Percentiles rank a stretch among this genome's conserved stretches.
These are phyloP conservation scores for Tiaroga cobitis DNA, from an alignment of 2,797 vertebrate genomes.

Conservation along the genomic window DNA sequence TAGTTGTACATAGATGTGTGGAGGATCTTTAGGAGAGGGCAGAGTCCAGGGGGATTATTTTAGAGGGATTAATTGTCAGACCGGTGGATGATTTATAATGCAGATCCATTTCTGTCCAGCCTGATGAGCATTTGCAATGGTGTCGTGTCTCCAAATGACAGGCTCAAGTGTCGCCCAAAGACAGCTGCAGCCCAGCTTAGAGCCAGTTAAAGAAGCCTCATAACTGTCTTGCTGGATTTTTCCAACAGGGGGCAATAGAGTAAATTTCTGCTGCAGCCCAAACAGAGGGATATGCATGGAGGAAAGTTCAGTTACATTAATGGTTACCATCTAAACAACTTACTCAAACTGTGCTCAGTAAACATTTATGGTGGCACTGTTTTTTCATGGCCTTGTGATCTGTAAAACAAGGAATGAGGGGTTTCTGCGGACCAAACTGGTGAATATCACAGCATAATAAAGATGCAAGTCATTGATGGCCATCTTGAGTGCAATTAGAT, in stretches of 20 bases:
- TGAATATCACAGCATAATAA: neutral
- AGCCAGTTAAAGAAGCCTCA: slow-evolving; percentile 49
- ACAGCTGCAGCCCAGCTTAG: slow-evolving; percentile 75
- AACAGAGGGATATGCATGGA: neutral
- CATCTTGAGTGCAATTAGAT: neutral
- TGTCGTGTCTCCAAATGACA: slow-evolving; percentile 70
- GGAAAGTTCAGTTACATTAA: slow-evolving; percentile 8
- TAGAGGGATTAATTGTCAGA: slow-evolving; percentile 55
- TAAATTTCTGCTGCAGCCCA: slow-evolving; percentile 28
- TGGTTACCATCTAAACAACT: slow-evolving; percentile 15
- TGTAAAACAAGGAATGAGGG: neutral
- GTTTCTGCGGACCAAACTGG: neutral
- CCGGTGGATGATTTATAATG: slow-evolving; percentile 63
- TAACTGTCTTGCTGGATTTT: slow-evolving; percentile 23
- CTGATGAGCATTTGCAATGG: slow-evolving; percentile 66
- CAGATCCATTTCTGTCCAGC: slow-evolving; percentile 65
- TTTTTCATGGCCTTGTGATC: slow-evolving; percentile 43
- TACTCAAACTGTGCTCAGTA: slow-evolving; percentile 56
- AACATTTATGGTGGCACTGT: slow-evolving; percentile 64
- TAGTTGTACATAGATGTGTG: neutral
- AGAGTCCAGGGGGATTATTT: slow-evolving; percentile 63
- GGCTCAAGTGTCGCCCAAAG: slow-evolving; percentile 71
- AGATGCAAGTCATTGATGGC: neutral
- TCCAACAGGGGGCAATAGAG: slow-evolving; percentile 45
- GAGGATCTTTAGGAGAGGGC: slow-evolving; percentile 23